phyloP scores from a whole-genome alignment of 2,888 invertebrate species.

The Schizotus pectinicornis region DNA sequence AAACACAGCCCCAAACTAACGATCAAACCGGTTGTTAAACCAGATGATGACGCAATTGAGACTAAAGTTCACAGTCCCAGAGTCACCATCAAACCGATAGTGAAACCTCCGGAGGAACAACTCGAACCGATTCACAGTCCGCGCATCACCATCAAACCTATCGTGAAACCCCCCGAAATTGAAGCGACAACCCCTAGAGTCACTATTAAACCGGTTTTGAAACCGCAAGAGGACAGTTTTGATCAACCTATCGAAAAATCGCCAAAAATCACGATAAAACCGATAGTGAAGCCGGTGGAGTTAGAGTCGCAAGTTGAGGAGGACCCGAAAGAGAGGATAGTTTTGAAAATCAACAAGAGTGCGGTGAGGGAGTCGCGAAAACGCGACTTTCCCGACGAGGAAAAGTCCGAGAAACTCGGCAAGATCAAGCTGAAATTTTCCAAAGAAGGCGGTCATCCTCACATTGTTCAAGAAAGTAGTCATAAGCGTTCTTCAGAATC shows the following conservation, averaged over 20 bases:
- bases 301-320: slow-evolving; percentile 40
- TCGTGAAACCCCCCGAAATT: slow-evolving; percentile 56
- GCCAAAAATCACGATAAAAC: slow-evolving; percentile 62
- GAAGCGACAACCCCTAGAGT: slow-evolving; percentile 47
- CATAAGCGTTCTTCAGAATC: slow-evolving; percentile 29
- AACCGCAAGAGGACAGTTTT: slow-evolving; percentile 54
- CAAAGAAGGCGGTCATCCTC: slow-evolving; percentile 57
- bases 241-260: slow-evolving; percentile 10
- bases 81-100: slow-evolving; percentile 62
- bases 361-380: slow-evolving; percentile 48
- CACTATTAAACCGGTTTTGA: slow-evolving; percentile 63
- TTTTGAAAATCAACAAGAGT: slow-evolving; percentile 70
- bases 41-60: slow-evolving; percentile 40
- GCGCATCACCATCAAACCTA: slow-evolving; percentile 60
- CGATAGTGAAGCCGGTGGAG: slow-evolving; percentile 53
- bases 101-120: slow-evolving; percentile 38
- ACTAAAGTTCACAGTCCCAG: slow-evolving; percentile 54
- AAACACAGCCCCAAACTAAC: slow-evolving; percentile 50
- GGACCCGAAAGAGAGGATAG: slow-evolving; percentile 62
- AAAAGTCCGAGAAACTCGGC: slow-evolving; percentile 56
- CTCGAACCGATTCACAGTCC: slow-evolving; percentile 49
- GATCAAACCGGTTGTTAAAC: slow-evolving; percentile 60
- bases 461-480: slow-evolving; percentile 48
- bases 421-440: slow-evolving; percentile 64
- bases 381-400: slow-evolving; percentile 45